A percentile compares a stretch with the other conserved stretches of the same genome.
phyloP scores from a whole-genome alignment of 1,140 invertebrate species.

The Diploscapter pachys region DNA sequence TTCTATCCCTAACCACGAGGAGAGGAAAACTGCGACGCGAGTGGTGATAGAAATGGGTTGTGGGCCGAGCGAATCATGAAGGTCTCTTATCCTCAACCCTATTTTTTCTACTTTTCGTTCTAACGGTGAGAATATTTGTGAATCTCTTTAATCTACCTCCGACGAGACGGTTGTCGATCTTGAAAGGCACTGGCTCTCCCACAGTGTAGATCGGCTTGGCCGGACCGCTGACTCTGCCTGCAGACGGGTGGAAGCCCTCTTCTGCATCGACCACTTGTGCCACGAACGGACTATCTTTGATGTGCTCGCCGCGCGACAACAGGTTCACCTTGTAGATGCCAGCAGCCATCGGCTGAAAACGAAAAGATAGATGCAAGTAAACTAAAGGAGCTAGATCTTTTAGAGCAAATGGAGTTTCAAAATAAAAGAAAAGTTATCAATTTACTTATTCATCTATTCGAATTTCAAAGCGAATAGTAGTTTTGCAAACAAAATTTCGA shows the following conservation, averaged over 20 bases:
- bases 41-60: no score
- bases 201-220: slow-evolving; percentile 12
- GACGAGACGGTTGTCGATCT: background rate
- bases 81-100: slow-evolving; percentile 29
- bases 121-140: no score
- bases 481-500: no score
- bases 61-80: no score
- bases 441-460: no score
- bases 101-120: no score
- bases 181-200: slow-evolving; percentile 23
- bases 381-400: no score
- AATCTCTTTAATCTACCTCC: no score
- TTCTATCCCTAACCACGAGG: no score
- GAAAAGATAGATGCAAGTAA: no score
- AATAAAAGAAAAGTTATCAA: slow-evolving; percentile 70
- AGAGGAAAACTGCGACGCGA: no score
- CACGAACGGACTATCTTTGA: slow-evolving; percentile 77
- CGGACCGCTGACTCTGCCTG: slow-evolving; percentile 15
- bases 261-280: slow-evolving; percentile 70
- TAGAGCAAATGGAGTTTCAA: slow-evolving; percentile 41
- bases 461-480: no score
- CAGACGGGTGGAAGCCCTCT: slow-evolving; percentile 13
- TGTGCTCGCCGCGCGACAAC: slow-evolving; percentile 78
- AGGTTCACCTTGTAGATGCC: slow-evolving; percentile 90
- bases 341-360: slow-evolving; percentile 69